Evolutionary conservation across 2,888 invertebrate genomes (phyloP), one percentile per base, ranked within the genome.

Genomic region (Cyrtodaria siliqua): DNA sequence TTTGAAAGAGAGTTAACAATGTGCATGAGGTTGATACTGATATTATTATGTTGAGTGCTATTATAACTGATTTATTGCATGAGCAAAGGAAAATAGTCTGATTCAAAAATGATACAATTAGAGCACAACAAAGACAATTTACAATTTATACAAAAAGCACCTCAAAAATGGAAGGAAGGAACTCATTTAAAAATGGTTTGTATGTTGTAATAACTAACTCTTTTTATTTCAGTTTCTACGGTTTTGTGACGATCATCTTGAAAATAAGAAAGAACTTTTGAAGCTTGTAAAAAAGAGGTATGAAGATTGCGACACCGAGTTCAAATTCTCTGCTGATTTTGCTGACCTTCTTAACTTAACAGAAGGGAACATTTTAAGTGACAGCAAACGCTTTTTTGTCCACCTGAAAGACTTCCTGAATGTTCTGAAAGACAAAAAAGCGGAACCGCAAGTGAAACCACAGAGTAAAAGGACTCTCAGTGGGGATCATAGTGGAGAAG

Each of bases 331-430:
- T 2, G 20, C 75, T n/a, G 84, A 83, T 18, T 87, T 89, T 74
- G 26, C 49, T 12, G 62, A 82, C 14, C 70, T 84, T 14, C 38
- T 89, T 4, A 50, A 72, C 2, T 56, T 53, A 9, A 82, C 85
- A 16, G 68, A 62, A 29, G 66, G 61, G 0, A 87, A 86, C 29
- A 87, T 90, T 57, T 52, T 72, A 29, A 71, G 38, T 38, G 86
- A 89, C 50, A 56, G 61, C 8, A 59, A 71, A 8, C 77, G 84
- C n/a, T 70, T 86, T 26, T 90, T 85, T 76, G 84, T 90, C 6
- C 84, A 90, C 67, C 80, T 90, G 6, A 83, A 83, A 64, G 85
- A 88, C 27, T 88, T 89, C 74, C 57, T 89, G 0, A 61, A 79
- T n/a, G 83, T 87, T 55, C 77, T 91, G 16, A 90, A 90, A 73